Evolutionary conservation across 2,888 invertebrate genomes (phyloP), one percentile per base, ranked within the genome.

Genomic region (Diachrysia chrysitis): DNA sequence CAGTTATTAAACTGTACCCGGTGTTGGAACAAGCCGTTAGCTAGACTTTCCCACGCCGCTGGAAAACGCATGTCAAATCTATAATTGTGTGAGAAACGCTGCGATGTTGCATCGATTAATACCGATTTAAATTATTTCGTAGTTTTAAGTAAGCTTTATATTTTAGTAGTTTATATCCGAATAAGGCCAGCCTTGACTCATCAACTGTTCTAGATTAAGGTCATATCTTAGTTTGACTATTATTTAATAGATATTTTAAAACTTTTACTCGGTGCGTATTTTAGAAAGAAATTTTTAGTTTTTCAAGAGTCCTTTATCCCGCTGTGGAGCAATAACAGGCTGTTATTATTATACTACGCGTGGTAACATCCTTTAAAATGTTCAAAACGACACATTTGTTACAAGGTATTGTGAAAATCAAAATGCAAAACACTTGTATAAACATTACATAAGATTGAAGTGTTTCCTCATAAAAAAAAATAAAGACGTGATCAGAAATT

Each of bases 21-120:
- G 48, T n/a, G 32, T 32, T 32, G 7, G 32, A 59, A 21, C 29
- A 54, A 53, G 54, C 78, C 78, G 73, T 59, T 77, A 64, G 17
- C 12, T 37, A 53, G 16, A 63, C 37, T 57, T 74, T 74, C 74
- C 63, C 74, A 77, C 73, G 74, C 10, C 32, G n/a, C 37, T 58
- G 54, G 65, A 62, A 76, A 78, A 69, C 59, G 63, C 70, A 63
- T 62, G 57, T 59, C 65, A 63, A 69, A 78, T 76, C 58, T 63
- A 57, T 73, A 66, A 78, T 66, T 62, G 55, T 63, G 63, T 63
- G 69, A 58, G 65, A 63, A 78, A 69, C 4, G 12, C 59, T 56
- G 23, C 14, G 6, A 59, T 29, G 21, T 2, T n/a, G 7, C 42
- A 42, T 57, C 54, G 29, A 46, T 12, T 25, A 23, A 48, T 51